Conservation (phyloP, 1,140 invertebrate genomes). For the Drosophila repletoides region DNA sequence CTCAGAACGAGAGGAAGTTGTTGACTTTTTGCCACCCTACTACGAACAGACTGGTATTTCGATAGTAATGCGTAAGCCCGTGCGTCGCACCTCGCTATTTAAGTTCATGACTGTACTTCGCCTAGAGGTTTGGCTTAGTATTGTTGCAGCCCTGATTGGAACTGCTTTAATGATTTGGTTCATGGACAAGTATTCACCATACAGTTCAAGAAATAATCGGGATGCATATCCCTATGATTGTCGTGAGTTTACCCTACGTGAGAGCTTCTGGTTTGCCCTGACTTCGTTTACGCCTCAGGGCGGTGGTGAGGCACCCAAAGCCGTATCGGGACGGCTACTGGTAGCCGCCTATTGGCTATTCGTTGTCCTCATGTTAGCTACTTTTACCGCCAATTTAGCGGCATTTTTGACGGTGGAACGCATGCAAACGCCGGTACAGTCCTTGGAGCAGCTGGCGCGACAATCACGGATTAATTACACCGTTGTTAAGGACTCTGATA, state of each 20-base stretch:
- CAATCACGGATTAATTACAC: slow-evolving; percentile 97
- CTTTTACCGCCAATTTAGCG: slow-evolving; percentile 98
- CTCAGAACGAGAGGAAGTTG: slow-evolving; percentile 94
- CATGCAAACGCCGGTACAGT: slow-evolving; percentile 96
- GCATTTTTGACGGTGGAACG: slow-evolving; percentile 98
- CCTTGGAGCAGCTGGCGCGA: slow-evolving; percentile 92
- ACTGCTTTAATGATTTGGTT: slow-evolving; percentile 94
- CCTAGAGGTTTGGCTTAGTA: slow-evolving; percentile 94
- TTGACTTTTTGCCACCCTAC: slow-evolving; percentile 96
- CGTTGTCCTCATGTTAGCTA: slow-evolving; percentile 95
- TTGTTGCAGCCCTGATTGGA: slow-evolving; percentile 90
- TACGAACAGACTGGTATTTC: slow-evolving; percentile 94
- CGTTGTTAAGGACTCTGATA: slow-evolving; percentile 89
- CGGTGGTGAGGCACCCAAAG: slow-evolving; percentile 93
- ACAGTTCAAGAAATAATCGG: slow-evolving; percentile 93
- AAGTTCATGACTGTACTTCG: slow-evolving; percentile 96
- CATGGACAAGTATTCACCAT: slow-evolving; percentile 94
- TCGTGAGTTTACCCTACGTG: slow-evolving; percentile 92
- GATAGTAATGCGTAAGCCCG: slow-evolving; percentile 93
- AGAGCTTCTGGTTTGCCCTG: slow-evolving; percentile 96
- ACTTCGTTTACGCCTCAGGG: slow-evolving; percentile 96
- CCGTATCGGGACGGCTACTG: slow-evolving; percentile 90
- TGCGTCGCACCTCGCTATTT: slow-evolving; percentile 92
- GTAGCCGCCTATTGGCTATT: slow-evolving; percentile 97
- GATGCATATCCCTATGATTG: slow-evolving; percentile 91